These are phyloP conservation scores for Atlantisia rogersi DNA, from an alignment of 2,113 vertebrate species.

Conservation along the genomic window DNA sequence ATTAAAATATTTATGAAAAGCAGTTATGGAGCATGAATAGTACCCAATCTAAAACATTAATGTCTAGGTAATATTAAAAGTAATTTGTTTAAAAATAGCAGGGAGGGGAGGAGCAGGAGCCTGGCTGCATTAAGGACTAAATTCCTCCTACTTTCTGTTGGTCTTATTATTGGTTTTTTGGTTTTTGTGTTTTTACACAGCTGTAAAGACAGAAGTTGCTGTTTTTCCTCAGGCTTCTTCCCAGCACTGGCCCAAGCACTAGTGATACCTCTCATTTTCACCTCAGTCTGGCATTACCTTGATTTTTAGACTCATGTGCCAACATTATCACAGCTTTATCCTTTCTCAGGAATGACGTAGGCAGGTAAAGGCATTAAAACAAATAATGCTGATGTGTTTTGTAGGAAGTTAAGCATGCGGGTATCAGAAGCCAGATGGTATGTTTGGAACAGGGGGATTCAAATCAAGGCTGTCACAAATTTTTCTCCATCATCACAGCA, in stretches of 20 bases:
- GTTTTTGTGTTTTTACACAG: not conserved
- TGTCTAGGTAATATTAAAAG: conserved; percentile 60
- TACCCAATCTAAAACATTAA: conserved; percentile 56
- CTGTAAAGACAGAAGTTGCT: not conserved
- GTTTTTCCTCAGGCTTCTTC: not conserved
- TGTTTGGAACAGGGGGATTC: not conserved
- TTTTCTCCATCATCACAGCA: not conserved
- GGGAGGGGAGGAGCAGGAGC: not conserved
- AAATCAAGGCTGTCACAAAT: not conserved
- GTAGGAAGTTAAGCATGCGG: not conserved
- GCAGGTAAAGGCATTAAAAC: not conserved
- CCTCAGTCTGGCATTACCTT: not conserved
- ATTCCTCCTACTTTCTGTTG: not conserved
- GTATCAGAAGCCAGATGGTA: not conserved
- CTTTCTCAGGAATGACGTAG: not conserved
- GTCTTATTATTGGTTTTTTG: no score
- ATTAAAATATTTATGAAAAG: conserved; percentile 64
- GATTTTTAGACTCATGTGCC: not conserved
- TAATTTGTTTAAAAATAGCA: conserved; percentile 64
- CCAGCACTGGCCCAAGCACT: not conserved
- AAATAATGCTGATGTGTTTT: not conserved
- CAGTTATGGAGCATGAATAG: conserved; percentile 33
- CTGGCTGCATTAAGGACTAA: not conserved
- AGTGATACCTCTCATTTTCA: not conserved
- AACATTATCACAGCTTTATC: not conserved